These are phyloP conservation scores for Entomyzon cyanotis DNA, from an alignment of 2,113 vertebrate species.

Conservation along the genomic window DNA sequence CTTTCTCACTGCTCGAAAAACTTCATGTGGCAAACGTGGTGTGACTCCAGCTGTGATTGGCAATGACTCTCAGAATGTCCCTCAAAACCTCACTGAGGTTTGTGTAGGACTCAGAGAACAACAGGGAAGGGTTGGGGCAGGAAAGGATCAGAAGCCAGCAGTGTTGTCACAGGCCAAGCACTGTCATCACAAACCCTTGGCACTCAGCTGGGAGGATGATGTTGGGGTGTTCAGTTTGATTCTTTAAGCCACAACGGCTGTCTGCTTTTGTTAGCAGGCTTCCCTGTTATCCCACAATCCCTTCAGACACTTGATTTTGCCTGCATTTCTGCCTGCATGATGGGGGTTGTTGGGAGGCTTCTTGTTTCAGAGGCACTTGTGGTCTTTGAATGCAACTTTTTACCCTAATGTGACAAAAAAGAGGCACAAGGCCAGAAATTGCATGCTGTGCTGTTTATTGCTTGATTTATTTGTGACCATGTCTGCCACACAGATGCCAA, in stretches of 20 bases:
- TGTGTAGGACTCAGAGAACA: neutral
- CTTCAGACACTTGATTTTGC: constrained; percentile 33
- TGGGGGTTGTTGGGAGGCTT: neutral
- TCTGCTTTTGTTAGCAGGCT: constrained; percentile 42
- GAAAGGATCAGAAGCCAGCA: neutral
- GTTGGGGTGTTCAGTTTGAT: neutral
- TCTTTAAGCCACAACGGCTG: neutral
- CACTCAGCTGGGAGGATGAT: neutral
- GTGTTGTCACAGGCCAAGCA: neutral
- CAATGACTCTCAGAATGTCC: neutral
- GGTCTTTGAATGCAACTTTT: constrained; percentile 51
- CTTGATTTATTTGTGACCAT: constrained; percentile 61
- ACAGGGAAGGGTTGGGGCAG: neutral
- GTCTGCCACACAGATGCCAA: constrained; percentile 60
- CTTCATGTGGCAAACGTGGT: neutral
- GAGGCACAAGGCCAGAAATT: constrained; percentile 58
- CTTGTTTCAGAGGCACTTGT: constrained; percentile 24
- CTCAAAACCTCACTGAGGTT: neutral
- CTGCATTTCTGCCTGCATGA: constrained; percentile 18
- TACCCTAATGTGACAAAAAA: constrained; percentile 57
- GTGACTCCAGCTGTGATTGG: neutral
- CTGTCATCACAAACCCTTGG: neutral
- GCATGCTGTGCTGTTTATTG: constrained; percentile 65
- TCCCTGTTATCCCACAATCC: constrained; percentile 14
- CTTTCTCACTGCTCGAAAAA: neutral